These are phyloP conservation scores for Pinna nobilis DNA, from an alignment of 1,140 invertebrate species.

Conservation along the genomic window DNA sequence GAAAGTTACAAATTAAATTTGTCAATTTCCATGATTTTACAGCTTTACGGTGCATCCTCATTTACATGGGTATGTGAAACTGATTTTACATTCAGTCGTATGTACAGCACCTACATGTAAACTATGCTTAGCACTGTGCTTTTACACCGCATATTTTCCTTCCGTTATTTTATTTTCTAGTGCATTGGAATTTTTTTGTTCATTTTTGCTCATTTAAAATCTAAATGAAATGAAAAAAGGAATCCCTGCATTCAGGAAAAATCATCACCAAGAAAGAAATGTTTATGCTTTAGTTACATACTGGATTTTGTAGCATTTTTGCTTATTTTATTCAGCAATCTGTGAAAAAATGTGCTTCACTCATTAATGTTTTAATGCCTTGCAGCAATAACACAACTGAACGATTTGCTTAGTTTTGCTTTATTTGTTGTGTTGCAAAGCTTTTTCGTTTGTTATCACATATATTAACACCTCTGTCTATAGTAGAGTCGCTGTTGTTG, in stretches of 20 bases:
- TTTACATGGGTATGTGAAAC: slow-evolving; percentile 10
- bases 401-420: too few relatives aligned
- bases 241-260: neutral
- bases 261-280: neutral
- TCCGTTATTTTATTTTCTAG: neutral
- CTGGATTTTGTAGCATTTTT: neutral
- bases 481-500: too few relatives aligned
- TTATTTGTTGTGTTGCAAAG: too few relatives aligned
- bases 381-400: too few relatives aligned
- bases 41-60: slow-evolving; percentile 12
- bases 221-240: neutral
- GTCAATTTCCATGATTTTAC: neutral
- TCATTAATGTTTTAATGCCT: neutral
- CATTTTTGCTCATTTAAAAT: too few relatives aligned
- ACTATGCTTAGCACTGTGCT: neutral
- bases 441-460: too few relatives aligned
- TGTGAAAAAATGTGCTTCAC: neutral
- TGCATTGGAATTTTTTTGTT: neutral
- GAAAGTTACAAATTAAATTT: neutral
- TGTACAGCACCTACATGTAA: too few relatives aligned
- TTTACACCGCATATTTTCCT: neutral
- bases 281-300: neutral
- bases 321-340: neutral
- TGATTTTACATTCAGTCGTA: too few relatives aligned
- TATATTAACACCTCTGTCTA: too few relatives aligned